These are phyloP conservation scores for Oenanthe melanoleuca DNA, from an alignment of 2,113 vertebrate genomes.

Conservation along the genomic window DNA sequence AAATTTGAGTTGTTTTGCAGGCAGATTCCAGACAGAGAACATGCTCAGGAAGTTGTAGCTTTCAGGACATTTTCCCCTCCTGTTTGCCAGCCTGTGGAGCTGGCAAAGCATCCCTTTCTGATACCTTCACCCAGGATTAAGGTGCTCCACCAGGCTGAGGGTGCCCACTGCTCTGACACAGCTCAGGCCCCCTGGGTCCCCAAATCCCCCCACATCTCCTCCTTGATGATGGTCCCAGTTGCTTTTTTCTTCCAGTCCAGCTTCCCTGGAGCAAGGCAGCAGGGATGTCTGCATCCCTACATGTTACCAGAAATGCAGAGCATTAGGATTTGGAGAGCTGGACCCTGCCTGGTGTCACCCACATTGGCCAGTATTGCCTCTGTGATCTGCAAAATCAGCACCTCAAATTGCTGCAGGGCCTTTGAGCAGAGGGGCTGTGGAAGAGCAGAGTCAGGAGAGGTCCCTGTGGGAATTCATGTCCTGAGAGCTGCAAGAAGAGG, in stretches of 20 bases:
- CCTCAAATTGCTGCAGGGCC: rapidly evolving
- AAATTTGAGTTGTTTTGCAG: constrained; percentile 48
- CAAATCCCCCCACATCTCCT: background rate
- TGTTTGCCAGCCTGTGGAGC: background rate
- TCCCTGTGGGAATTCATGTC: background rate
- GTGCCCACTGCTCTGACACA: background rate
- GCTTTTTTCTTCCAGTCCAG: background rate
- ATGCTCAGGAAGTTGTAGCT: background rate
- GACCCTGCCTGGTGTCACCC: background rate
- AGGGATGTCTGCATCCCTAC: background rate
- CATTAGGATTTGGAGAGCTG: background rate
- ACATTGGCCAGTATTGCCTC: background rate
- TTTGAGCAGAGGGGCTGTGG: background rate
- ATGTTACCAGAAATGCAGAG: background rate
- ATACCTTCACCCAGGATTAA: background rate
- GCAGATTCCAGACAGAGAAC: constrained; percentile 32
- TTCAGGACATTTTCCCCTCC: constrained; percentile 9
- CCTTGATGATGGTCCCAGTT: background rate
- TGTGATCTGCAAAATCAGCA: background rate
- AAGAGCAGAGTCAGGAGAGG: background rate
- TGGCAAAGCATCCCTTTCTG: background rate
- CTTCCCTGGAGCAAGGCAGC: background rate
- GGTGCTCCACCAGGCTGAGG: background rate
- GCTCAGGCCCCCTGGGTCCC: background rate
- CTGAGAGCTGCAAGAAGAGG: background rate